Conservation (phyloP, 2,797 vertebrate genomes). For the Picus viridis region DNA sequence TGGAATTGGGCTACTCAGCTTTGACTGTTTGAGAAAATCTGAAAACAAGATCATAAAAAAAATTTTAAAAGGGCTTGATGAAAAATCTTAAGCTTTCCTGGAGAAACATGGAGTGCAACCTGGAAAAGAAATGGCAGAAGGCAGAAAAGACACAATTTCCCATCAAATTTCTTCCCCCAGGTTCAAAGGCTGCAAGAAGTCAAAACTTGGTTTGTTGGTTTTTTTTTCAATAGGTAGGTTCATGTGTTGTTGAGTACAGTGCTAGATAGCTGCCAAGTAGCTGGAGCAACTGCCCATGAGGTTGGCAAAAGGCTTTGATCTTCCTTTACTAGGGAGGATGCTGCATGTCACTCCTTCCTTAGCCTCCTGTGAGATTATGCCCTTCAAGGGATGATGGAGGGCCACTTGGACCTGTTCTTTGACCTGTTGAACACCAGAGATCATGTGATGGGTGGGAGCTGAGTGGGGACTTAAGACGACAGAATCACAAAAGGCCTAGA, state of each 20-base stretch:
- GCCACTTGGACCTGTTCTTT: not conserved
- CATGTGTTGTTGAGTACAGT: not conserved
- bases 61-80: accelerated
- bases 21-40: not conserved
- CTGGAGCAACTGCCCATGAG: not conserved
- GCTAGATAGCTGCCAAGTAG: not conserved
- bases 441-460: accelerated
- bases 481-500: too few species aligned
- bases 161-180: not conserved
- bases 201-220: not conserved
- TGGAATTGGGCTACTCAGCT: not conserved
- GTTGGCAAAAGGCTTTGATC: not conserved
- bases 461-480: not conserved
- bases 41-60: not conserved
- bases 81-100: not conserved
- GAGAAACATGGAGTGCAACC: accelerated
- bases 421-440: not conserved
- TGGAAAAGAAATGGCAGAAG: not conserved
- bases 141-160: not conserved
- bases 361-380: accelerated
- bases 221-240: not conserved
- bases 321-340: not conserved
- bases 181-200: not conserved
- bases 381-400: not conserved
- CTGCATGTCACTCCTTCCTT: accelerated